phyloP scores from a whole-genome alignment of 2,797 vertebrate genomes.

The Gadopsis bispinosus region DNA sequence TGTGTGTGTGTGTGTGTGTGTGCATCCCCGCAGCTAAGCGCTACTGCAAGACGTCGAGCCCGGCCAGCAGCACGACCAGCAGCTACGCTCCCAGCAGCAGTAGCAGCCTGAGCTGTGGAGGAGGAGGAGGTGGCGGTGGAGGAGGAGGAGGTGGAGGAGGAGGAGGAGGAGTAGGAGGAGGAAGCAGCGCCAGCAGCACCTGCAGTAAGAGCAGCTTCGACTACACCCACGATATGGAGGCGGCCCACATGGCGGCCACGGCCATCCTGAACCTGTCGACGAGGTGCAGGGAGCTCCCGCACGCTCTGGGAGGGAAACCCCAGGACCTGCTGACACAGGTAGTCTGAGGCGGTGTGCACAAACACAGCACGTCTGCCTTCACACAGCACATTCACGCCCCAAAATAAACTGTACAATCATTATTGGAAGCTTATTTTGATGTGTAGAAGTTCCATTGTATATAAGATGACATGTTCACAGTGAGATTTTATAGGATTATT shows the following conservation, averaged over 20 bases:
- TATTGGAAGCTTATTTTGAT: neutral
- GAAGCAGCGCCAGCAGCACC: constrained; percentile 98
- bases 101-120: constrained; percentile 90
- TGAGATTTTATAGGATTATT: neutral
- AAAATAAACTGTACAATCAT: neutral
- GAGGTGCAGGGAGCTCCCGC: constrained; percentile 96
- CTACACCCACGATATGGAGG: constrained; percentile 98
- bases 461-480: neutral
- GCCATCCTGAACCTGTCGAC: constrained; percentile 99
- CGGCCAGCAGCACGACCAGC: constrained; percentile 95
- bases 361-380: neutral
- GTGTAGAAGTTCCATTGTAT: neutral
- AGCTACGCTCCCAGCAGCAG: constrained; percentile 99
- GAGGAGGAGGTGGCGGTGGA: constrained; percentile 39
- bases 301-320: constrained; percentile 92
- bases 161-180: constrained; percentile 80
- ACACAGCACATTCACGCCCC: neutral
- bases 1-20: no score
- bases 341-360: constrained; percentile 33
- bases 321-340: constrained; percentile 95
- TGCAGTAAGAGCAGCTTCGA: constrained; percentile 99
- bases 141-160: constrained; percentile 68
- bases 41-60: constrained; percentile 96
- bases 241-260: constrained; percentile 98
- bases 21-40: constrained; percentile 88